Conservation (phyloP, 2,888 invertebrate genomes). For the Masnerella sp. region DNA sequence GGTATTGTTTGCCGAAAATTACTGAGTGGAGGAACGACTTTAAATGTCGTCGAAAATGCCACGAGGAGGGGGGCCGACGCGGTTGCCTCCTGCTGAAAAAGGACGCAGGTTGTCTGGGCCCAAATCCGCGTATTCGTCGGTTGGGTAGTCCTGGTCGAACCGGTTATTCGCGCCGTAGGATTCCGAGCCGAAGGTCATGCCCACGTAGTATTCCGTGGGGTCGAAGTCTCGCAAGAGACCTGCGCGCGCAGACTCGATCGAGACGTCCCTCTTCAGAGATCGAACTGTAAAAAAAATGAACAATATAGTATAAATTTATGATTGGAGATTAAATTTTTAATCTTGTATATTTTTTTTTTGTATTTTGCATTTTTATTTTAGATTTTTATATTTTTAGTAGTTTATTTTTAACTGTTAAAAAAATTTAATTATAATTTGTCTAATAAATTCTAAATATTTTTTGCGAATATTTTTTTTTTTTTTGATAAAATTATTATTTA, state of each 20-base stretch:
- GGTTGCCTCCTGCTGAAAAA: constrained; percentile 75
- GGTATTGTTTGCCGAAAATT: not conserved
- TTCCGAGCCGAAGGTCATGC: not conserved
- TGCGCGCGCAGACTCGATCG: constrained; percentile 86
- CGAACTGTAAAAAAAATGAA: constrained; percentile 74
- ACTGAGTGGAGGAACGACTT: no score
- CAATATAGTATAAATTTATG: no score
- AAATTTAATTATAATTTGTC: no score
- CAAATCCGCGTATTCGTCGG: constrained; percentile 74
- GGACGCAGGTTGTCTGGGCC: constrained; percentile 72
- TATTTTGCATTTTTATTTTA: not conserved
- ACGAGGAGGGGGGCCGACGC: constrained; percentile 85
- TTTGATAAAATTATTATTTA: not conserved
- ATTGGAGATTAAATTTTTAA: no score
- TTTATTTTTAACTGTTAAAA: no score
- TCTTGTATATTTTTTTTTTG: no score
- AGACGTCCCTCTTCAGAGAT: constrained; percentile 79
- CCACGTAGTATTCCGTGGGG: constrained; percentile 68
- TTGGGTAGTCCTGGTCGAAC: constrained; percentile 68
- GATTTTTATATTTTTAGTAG: no score
- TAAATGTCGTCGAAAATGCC: constrained; percentile 92
- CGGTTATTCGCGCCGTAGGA: not conserved
- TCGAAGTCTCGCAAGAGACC: constrained; percentile 89
- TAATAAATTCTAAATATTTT: no score
- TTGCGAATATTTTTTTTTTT: not conserved